Conservation (phyloP, 2,888 invertebrate genomes). For the Agapostemon virescens region DNA sequence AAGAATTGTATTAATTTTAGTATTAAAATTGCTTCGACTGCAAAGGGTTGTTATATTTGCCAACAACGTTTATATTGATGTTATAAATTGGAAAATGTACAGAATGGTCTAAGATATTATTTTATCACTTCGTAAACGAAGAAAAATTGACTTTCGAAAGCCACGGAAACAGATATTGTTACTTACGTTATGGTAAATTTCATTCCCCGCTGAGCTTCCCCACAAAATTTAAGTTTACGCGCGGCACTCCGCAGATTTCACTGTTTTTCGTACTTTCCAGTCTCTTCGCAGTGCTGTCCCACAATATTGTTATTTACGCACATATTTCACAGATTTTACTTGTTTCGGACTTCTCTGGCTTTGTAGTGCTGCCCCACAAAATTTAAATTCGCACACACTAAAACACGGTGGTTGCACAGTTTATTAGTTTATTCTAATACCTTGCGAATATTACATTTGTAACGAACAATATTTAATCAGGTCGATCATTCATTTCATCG, state of each 20-base stretch:
- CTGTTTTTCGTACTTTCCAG: not conserved
- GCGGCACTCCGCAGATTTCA: not conserved
- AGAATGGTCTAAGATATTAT: too few species aligned
- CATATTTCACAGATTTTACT: not conserved
- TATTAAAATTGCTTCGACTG: too few species aligned
- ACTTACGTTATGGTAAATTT: slow-evolving; percentile 1
- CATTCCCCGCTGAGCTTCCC: not conserved
- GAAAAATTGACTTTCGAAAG: not conserved
- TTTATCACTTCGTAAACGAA: too few species aligned
- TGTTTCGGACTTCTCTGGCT: not conserved
- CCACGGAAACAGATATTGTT: not conserved
- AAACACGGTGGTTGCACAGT: not conserved
- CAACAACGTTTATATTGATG: too few species aligned
- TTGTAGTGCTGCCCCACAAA: not conserved
- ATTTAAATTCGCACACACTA: not conserved
- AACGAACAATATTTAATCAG: too few species aligned
- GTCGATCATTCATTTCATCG: too few species aligned
- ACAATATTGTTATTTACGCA: slow-evolving; percentile 4
- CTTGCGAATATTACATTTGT: too few species aligned
- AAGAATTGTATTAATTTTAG: too few species aligned
- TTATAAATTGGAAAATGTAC: too few species aligned
- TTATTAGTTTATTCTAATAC: not conserved
- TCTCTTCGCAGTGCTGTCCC: slow-evolving; percentile 6
- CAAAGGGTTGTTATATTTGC: too few species aligned
- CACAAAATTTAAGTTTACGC: slow-evolving; percentile 5